Percentiles rank a stretch among this genome's conserved stretches.
Evolutionary conservation across 2,113 vertebrate species (phyloP).

Genomic region (Sylvilagus bachmani): DNA sequence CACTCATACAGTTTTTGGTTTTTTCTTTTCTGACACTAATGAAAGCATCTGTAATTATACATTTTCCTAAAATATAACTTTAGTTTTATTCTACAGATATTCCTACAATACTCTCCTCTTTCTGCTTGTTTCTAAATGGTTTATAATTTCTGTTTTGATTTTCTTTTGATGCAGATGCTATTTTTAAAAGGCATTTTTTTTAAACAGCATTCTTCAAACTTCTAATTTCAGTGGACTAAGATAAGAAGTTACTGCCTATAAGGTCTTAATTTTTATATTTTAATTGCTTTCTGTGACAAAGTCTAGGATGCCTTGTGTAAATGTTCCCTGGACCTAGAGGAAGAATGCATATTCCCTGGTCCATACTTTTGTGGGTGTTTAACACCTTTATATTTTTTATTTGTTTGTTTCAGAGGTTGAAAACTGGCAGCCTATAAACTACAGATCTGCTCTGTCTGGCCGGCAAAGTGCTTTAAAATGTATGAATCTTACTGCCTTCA

Average conservation of each 20-base stretch:
- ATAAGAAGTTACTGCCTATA: background rate
- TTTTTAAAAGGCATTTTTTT: slow-evolving; percentile 27
- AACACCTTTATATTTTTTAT: background rate
- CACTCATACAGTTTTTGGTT: background rate
- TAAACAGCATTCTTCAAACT: background rate
- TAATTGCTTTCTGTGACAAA: slow-evolving; percentile 32
- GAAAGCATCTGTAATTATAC: background rate
- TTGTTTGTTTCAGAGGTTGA: background rate
- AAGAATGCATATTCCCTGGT: slow-evolving; percentile 5
- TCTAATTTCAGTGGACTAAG: background rate
- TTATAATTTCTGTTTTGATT: slow-evolving; percentile 29
- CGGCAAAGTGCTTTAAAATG: slow-evolving; percentile 47
- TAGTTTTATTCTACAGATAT: background rate
- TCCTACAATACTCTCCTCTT: slow-evolving; percentile 5
- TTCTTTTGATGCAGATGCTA: slow-evolving; percentile 37
- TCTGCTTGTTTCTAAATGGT: slow-evolving; percentile 13
- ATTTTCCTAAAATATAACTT: background rate
- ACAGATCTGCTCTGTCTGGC: slow-evolving; percentile 47
- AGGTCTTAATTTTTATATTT: slow-evolving; percentile 29
- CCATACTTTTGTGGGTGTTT: slow-evolving; percentile 1
- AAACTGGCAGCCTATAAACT: slow-evolving; percentile 50
- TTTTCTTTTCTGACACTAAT: slow-evolving; percentile 35
- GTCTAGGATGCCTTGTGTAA: background rate
- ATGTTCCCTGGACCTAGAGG: background rate
- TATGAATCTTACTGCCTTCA: slow-evolving; percentile 3